A percentile compares a stretch with the other conserved stretches of the same genome.
Evolutionary conservation across 1,140 invertebrate genomes (phyloP).

Genomic region (Ditylenchus dipsaci): DNA sequence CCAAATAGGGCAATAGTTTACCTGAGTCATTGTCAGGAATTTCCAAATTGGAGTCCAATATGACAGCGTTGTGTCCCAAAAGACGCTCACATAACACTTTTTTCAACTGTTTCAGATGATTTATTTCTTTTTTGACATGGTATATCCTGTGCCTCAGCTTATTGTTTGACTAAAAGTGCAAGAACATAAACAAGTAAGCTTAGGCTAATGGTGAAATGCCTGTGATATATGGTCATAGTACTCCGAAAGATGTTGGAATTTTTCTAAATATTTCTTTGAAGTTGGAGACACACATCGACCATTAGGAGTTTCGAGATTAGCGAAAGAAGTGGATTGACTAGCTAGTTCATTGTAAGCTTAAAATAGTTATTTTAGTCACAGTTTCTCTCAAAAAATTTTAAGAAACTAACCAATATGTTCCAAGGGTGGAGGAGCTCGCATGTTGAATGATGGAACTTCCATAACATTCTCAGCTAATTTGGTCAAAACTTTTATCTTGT

Average conservation of each 20-base stretch:
- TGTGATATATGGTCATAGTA: slow-evolving; percentile 16
- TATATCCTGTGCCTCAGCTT: slow-evolving; percentile 15
- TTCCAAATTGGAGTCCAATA: slow-evolving; percentile 29
- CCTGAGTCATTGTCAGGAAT: slow-evolving; percentile 26
- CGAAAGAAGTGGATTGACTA: too few relatives aligned
- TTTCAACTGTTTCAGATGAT: slow-evolving; percentile 28
- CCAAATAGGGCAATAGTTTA: not conserved
- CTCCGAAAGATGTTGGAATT: slow-evolving; percentile 8
- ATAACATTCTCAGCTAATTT: too few relatives aligned
- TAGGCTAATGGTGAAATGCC: not conserved
- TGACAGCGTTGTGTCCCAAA: slow-evolving; percentile 9
- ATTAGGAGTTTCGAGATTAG: not conserved
- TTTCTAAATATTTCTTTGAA: not conserved
- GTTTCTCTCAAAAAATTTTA: too few relatives aligned
- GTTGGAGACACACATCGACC: not conserved
- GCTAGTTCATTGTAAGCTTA: too few relatives aligned
- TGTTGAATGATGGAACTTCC: too few relatives aligned
- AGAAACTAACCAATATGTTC: too few relatives aligned
- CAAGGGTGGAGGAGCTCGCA: too few relatives aligned
- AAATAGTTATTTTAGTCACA: too few relatives aligned
- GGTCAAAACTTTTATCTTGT: too few relatives aligned
- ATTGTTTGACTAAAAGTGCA: slow-evolving; percentile 19
- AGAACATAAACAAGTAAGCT: not conserved
- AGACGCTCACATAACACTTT: slow-evolving; percentile 19
- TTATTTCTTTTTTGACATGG: slow-evolving; percentile 28